A percentile compares a stretch with the other conserved stretches of the same genome.
Conservation (phyloP, 2,797 vertebrate genomes). For the Anabacerthia variegaticeps region DNA sequence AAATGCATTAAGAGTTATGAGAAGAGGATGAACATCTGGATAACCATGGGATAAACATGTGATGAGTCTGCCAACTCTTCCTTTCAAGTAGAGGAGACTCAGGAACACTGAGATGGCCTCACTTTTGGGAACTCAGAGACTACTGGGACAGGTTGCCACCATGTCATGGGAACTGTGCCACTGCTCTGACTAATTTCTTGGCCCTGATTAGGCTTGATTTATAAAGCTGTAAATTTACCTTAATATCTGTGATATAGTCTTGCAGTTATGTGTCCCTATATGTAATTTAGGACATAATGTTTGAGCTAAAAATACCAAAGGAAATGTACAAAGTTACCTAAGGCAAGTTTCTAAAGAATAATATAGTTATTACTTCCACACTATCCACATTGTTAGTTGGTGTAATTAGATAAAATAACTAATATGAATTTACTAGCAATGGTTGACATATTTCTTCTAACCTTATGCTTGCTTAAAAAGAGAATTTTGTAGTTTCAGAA, state of each 20-base stretch:
- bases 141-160: not conserved
- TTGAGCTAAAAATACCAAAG: not conserved
- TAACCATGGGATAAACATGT: not conserved
- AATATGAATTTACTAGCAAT: not conserved
- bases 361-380: not conserved
- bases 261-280: not conserved
- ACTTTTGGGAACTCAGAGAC: not conserved
- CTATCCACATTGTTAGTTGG: not conserved
- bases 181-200: not conserved
- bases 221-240: not conserved
- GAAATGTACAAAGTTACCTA: not conserved
- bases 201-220: not conserved
- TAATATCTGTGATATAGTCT: not conserved
- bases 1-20: not conserved
- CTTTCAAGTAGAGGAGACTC: not conserved
- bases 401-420: not conserved
- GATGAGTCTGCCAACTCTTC: not conserved
- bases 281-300: not conserved
- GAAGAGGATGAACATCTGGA: not conserved
- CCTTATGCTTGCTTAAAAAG: not conserved
- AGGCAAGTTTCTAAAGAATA: not conserved
- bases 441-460: not conserved
- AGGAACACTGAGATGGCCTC: accelerated
- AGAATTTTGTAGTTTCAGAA: conserved; percentile 30
- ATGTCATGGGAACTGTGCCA: not conserved